Evolutionary conservation across 2,113 vertebrate species (phyloP).

Genomic region (Boleophthalmus pectinirostris): DNA sequence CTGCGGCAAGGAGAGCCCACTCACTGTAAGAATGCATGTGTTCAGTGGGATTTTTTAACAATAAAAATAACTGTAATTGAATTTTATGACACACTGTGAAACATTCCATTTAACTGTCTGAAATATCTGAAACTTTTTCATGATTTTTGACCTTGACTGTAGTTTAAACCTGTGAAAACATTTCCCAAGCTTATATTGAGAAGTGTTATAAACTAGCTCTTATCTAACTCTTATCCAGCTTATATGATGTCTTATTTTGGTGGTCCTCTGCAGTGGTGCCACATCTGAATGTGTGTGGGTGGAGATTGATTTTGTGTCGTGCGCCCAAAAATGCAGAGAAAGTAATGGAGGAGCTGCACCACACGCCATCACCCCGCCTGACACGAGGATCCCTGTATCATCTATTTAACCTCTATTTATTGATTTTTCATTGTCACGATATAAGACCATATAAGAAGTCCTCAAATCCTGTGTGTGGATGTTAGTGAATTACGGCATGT

Average conservation of each 20-base stretch:
- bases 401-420: constrained; percentile 10
- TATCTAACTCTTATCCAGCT: background rate
- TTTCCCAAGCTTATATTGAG: too few species aligned
- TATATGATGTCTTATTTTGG: background rate
- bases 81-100: too few species aligned
- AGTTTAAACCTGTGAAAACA: too few species aligned
- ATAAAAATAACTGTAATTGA: too few species aligned
- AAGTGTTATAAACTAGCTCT: too few species aligned
- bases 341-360: background rate
- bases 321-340: constrained; percentile 12
- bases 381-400: background rate
- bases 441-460: background rate
- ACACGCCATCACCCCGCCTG: background rate
- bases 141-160: too few species aligned
- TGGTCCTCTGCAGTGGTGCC: background rate
- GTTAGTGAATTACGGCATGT: background rate
- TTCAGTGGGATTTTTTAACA: too few species aligned
- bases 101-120: too few species aligned
- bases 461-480: background rate
- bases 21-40: too few species aligned
- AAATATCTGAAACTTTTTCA: too few species aligned
- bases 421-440: background rate
- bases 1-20: too few species aligned
- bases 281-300: background rate
- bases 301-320: constrained; percentile 32